Conservation (phyloP, 2,113 vertebrate genomes). For the Aphyosemion australe region DNA sequence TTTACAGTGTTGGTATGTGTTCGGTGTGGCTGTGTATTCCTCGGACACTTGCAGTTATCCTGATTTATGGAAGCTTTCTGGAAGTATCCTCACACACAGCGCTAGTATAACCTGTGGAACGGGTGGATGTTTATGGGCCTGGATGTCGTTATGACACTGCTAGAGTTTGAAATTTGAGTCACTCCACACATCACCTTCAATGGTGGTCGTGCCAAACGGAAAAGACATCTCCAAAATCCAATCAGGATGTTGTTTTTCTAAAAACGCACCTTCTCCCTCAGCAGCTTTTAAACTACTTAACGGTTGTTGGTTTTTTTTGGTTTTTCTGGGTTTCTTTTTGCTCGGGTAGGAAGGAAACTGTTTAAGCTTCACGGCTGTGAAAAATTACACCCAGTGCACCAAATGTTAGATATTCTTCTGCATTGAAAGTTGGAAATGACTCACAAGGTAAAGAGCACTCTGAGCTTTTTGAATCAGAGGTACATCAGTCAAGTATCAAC, state of each 20-base stretch:
- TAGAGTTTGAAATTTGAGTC: slow-evolving; percentile 28
- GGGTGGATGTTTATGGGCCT: slow-evolving; percentile 10
- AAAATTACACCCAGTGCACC: slow-evolving; percentile 43
- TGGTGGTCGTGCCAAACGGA: slow-evolving; percentile 14
- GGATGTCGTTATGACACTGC: slow-evolving; percentile 32
- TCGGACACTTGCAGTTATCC: slow-evolving; percentile 53
- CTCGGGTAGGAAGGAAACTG: slow-evolving; percentile 23
- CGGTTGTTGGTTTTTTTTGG: slow-evolving; percentile 20
- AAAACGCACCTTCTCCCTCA: slow-evolving; percentile 16
- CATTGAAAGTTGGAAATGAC: slow-evolving; percentile 34
- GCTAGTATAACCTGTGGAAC: slow-evolving; percentile 20
- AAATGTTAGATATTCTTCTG: slow-evolving; percentile 17
- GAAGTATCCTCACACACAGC: slow-evolving; percentile 37
- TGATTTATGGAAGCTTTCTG: slow-evolving; percentile 63
- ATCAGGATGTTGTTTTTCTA: slow-evolving; percentile 24
- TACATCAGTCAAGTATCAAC: slow-evolving; percentile 16
- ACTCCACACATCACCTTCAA: slow-evolving; percentile 39
- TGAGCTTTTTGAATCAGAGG: slow-evolving; percentile 21
- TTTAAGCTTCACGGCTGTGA: slow-evolving; percentile 52
- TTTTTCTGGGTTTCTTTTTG: background rate
- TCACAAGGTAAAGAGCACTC: slow-evolving; percentile 26
- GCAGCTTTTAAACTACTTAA: slow-evolving; percentile 31
- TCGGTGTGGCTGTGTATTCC: slow-evolving; percentile 40
- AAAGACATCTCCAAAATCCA: slow-evolving; percentile 26
- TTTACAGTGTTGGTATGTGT: slow-evolving; percentile 43